These are phyloP conservation scores for Xiphorhynchus elegans DNA, from an alignment of 2,113 vertebrate genomes.

Conservation along the genomic window DNA sequence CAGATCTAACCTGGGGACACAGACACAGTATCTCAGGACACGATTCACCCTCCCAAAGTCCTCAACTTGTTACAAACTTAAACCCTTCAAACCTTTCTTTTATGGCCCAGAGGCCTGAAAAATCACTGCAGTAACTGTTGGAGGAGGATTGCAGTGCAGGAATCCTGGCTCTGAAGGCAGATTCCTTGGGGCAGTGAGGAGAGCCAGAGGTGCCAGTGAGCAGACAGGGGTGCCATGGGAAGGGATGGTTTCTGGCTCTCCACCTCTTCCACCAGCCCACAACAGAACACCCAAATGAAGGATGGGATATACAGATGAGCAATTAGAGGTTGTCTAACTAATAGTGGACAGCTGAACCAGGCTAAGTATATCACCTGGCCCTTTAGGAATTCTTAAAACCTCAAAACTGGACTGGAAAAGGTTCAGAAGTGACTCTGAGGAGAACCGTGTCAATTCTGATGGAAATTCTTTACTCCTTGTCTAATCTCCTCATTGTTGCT, in stretches of 20 bases:
- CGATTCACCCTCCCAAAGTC: background rate
- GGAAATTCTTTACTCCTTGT: background rate
- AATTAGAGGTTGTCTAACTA: background rate
- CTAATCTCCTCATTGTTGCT: background rate
- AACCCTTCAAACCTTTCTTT: constrained; percentile 25
- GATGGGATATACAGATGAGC: background rate
- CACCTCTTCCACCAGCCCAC: background rate
- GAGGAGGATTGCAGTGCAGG: background rate
- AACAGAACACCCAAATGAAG: no score
- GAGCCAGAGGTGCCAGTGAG: background rate
- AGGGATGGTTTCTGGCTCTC: background rate
- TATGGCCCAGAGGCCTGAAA: background rate
- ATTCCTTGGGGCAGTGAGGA: background rate
- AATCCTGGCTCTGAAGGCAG: background rate
- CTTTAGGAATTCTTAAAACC: background rate
- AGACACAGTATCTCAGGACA: background rate
- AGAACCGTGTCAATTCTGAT: background rate
- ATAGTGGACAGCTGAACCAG: background rate
- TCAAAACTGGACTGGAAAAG: background rate
- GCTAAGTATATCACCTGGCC: background rate
- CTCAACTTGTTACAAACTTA: constrained; percentile 2
- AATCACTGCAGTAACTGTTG: background rate
- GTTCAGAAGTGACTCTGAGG: background rate
- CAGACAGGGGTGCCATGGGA: rapidly evolving
- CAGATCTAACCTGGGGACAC: background rate